These are phyloP conservation scores for Omphaloscelis lunosa DNA, from an alignment of 2,888 invertebrate genomes.

Conservation along the genomic window DNA sequence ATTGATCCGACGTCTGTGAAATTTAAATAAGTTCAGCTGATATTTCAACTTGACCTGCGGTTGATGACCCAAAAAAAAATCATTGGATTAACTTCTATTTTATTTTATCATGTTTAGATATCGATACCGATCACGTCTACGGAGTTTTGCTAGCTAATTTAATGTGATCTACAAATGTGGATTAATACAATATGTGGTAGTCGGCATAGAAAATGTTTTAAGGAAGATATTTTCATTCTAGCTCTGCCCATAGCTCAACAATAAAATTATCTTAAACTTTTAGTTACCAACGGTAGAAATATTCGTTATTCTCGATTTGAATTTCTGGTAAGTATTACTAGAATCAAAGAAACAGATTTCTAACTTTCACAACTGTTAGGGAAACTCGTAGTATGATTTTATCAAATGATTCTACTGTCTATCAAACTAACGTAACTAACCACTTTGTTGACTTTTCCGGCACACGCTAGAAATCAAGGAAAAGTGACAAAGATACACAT, in stretches of 20 bases:
- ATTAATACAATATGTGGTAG: background rate
- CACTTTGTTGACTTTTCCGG: slow-evolving; percentile 26
- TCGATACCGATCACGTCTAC: too few relatives aligned
- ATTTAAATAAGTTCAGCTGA: too few relatives aligned
- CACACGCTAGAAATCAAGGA: slow-evolving; percentile 17
- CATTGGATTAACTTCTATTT: too few relatives aligned
- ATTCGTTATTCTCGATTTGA: slow-evolving; percentile 4
- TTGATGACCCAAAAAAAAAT: too few relatives aligned
- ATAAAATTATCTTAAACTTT: background rate
- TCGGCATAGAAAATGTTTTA: too few relatives aligned
- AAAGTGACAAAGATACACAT: background rate
- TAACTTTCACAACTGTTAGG: slow-evolving; percentile 27
- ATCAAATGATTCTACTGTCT: slow-evolving; percentile 52
- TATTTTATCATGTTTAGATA: too few relatives aligned
- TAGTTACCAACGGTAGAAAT: background rate
- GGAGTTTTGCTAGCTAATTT: too few relatives aligned
- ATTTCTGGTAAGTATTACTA: background rate
- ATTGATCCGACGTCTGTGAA: too few relatives aligned
- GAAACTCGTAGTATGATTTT: slow-evolving; percentile 32
- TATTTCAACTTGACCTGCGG: too few relatives aligned
- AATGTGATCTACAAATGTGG: too few relatives aligned
- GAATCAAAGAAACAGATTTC: slow-evolving; percentile 16
- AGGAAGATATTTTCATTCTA: background rate
- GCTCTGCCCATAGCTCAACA: background rate
- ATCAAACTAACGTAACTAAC: slow-evolving; percentile 20